Base-by-base conservation (phyloP, 1,140 invertebrate genomes). In the Forficula auricularia region DNA sequence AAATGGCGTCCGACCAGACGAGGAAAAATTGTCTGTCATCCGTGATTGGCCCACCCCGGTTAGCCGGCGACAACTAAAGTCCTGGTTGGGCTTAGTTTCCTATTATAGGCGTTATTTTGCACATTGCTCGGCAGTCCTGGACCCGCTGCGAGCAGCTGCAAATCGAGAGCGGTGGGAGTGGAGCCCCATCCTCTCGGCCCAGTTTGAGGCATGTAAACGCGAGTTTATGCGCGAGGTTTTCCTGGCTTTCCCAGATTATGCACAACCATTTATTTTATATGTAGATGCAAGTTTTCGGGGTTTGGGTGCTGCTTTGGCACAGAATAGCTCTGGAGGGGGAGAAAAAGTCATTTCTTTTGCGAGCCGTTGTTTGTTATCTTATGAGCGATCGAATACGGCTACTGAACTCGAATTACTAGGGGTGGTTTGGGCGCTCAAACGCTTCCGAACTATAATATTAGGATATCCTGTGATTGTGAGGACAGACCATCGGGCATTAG, bases 401-500 rank as follows among this genome's bases (percentile, higher is more conserved):
- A 59, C 57, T 1, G 59, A 68, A 47, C 53, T 55, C n/a, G 43
- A 63, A 67, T 51, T 49, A 56, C 15, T 42, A 66, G 13, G 61
- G 59, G 2, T 53, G 67, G 13, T 40, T 68, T 16, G 58, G 50
- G 50, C 52, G 57, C 4, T 50, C 66, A 6, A 48, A 57, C 45
- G 54, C 59, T 19, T 65, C 62, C 43, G 50, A 20, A 46, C 48
- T 19, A 64, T 53, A 43, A 40, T 65, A 7, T 38, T 55, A 33
- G 54, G 52, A 10, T 54, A 38, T 13, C 48, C 55, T 18, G 58
- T 67, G 16, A 53, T 37, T 3, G 57, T 68, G 13, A 41, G 54
- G 40, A 68, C 65, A 0, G 65, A 71, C 46, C 64, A 71, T 45
- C 52, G 59, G 36, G 53, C 57, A 0, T 47, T 68, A 14, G 54